phyloP scores from a whole-genome alignment of 2,888 invertebrate genomes.

The Bombylius discolor region DNA sequence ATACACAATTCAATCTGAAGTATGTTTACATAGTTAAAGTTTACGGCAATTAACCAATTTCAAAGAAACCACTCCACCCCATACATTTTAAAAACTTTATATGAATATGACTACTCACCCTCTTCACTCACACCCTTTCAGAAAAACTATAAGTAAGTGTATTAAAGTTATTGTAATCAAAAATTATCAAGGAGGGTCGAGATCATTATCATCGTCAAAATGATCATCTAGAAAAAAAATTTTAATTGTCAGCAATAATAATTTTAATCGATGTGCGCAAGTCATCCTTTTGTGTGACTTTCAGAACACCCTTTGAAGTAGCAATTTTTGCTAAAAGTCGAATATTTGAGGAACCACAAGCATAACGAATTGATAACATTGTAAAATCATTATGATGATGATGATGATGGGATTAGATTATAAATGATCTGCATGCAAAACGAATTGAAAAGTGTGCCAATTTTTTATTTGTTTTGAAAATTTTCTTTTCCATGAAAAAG shows the following conservation, averaged over 20 bases:
- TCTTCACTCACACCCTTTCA: not conserved
- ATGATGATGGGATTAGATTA: not conserved
- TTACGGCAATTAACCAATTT: conserved; percentile 37
- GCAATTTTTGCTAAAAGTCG: too few species aligned
- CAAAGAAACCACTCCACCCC: conserved; percentile 26
- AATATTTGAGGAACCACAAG: too few species aligned
- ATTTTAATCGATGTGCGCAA: too few species aligned
- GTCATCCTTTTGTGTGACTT: not conserved
- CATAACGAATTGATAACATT: not conserved
- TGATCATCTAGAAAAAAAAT: too few species aligned
- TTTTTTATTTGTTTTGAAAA: not conserved
- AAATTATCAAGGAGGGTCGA: too few species aligned
- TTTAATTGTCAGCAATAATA: too few species aligned
- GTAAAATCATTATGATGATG: not conserved
- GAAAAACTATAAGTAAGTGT: too few species aligned
- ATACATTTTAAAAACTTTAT: conserved; percentile 18
- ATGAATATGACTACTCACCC: too few species aligned
- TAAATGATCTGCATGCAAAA: not conserved
- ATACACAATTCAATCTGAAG: conserved; percentile 1
- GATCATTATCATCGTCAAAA: too few species aligned
- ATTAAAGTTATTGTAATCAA: too few species aligned
- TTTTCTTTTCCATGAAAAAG: too few species aligned
- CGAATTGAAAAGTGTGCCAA: conserved; percentile 2
- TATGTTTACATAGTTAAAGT: conserved; percentile 19
- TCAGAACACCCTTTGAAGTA: not conserved